A percentile compares a stretch with the other conserved stretches of the same genome.
Conservation (phyloP, 2,888 invertebrate genomes). For the Luffia ferchaultella region DNA sequence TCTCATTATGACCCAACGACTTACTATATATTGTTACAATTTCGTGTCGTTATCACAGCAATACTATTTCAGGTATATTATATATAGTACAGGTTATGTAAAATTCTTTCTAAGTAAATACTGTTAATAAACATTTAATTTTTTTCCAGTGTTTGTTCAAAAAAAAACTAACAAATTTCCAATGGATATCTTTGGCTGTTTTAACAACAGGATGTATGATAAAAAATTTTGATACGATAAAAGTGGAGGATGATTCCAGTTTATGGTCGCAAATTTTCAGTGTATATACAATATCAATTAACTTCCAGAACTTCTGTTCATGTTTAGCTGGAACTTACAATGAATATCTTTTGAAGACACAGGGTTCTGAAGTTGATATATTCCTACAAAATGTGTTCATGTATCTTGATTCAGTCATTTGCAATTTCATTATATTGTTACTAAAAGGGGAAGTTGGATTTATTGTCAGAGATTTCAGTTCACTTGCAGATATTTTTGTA, state of each 20-base stretch:
- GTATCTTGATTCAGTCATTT: constrained; percentile 94
- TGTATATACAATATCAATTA: constrained; percentile 70
- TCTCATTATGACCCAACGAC: constrained; percentile 94
- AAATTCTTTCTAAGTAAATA: background rate
- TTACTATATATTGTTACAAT: constrained; percentile 88
- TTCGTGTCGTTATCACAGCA: constrained; percentile 92
- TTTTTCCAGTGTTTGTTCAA: constrained; percentile 82
- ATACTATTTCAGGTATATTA: constrained; percentile 84
- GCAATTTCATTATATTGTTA: constrained; percentile 79
- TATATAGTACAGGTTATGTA: background rate
- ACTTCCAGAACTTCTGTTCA: constrained; percentile 87
- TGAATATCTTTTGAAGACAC: constrained; percentile 89
- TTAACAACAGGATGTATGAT: constrained; percentile 91
- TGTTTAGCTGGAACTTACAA: constrained; percentile 96
- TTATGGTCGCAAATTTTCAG: constrained; percentile 54
- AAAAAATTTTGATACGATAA: constrained; percentile 75
- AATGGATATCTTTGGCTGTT: constrained; percentile 90
- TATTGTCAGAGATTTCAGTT: constrained; percentile 66
- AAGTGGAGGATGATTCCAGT: constrained; percentile 22
- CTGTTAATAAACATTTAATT: background rate
- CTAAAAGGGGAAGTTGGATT: constrained; percentile 70
- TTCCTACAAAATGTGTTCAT: constrained; percentile 95
- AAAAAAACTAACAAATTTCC: constrained; percentile 78
- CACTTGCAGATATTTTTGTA: constrained; percentile 74
- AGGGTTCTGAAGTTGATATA: constrained; percentile 85